Base-by-base conservation (phyloP, 92 coral and sea anemone genomes). In the Zoanthus sociatus region DNA sequence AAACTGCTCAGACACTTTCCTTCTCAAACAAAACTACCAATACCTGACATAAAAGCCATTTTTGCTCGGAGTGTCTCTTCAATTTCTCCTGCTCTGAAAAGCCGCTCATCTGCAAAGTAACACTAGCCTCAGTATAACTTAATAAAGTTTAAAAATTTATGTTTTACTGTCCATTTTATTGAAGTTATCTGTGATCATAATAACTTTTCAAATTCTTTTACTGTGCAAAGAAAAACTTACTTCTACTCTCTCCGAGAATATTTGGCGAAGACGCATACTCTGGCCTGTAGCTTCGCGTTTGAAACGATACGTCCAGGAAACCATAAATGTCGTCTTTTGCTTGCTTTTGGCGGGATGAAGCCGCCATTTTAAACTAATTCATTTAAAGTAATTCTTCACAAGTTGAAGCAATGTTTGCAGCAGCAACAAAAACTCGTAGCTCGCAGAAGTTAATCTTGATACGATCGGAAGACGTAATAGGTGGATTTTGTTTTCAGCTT, bases 221-320 rank as follows among this genome's bases (percentile, higher is more conserved):
- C 44, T 20, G 15, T 11, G 11, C 60, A 15, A 81, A 13, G 66
- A 55, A 11, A 48, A 81, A 89, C 95, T 93, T 86, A 94, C 98
- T 77, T 79, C 92, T 94, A 55, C 79, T 74, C 15, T 86, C 30
- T 18, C 89, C 89, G 32, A 88, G 93, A 33, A 85, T 78, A 78
- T 94, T 93, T 54, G 98, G 89, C 33, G 91, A 89, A 7, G 94
- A 93, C 16, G 98, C 89, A 82, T 94, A 94, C 76, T 94, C 98
- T 1, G 98, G 98, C 12, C 98, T 92, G 87, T 94, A 94, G 71
- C 96, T 94, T 58, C 95, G 90, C 3, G 98, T 94, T 77, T 94
- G 96, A 83, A 94, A 94, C 44, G 98, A 94, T 47, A 94, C 77
- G 56, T 94, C 94, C 77, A 93, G 92, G 78, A 94, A 94, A 32